These are phyloP conservation scores for Paraescarpia echinospica DNA, from an alignment of 1,140 invertebrate genomes.

Conservation along the genomic window DNA sequence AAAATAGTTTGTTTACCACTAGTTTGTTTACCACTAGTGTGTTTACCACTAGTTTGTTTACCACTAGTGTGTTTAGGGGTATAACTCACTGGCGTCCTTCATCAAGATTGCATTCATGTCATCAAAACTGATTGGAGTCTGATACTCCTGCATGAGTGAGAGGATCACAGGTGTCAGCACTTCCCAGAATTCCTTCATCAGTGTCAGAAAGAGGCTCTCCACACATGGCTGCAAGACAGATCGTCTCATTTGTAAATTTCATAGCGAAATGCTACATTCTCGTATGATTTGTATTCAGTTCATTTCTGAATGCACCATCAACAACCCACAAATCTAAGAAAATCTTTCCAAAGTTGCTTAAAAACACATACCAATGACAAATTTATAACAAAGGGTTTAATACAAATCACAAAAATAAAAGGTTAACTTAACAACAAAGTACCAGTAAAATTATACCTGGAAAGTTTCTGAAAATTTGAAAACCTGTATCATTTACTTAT, in stretches of 20 bases:
- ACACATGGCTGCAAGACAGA: slow-evolving; percentile 74
- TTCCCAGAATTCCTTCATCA: slow-evolving; percentile 79
- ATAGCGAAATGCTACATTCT: too few species aligned
- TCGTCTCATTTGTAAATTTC: not conserved
- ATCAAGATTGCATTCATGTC: slow-evolving; percentile 77
- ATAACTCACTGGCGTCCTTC: slow-evolving; percentile 74
- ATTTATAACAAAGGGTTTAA: too few species aligned
- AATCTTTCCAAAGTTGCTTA: too few species aligned
- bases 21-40: too few species aligned
- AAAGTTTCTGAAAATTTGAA: not conserved
- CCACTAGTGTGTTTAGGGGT: too few species aligned
- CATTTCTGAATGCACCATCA: too few species aligned
- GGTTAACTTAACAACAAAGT: not conserved
- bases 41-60: too few species aligned
- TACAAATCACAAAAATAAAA: not conserved
- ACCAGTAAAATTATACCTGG: not conserved
- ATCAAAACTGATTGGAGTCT: slow-evolving; percentile 64
- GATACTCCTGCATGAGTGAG: slow-evolving; percentile 68
- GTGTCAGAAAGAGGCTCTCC: slow-evolving; percentile 78
- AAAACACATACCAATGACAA: too few species aligned
- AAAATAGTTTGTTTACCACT: too few species aligned
- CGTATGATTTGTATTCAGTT: too few species aligned
- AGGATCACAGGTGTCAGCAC: slow-evolving; percentile 74
- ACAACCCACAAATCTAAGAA: too few species aligned
- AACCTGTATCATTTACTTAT: not conserved